Percentiles rank a stretch among this genome's conserved stretches.
Evolutionary conservation across 1,140 invertebrate genomes (phyloP).

Genomic region (Halyomorpha halys): DNA sequence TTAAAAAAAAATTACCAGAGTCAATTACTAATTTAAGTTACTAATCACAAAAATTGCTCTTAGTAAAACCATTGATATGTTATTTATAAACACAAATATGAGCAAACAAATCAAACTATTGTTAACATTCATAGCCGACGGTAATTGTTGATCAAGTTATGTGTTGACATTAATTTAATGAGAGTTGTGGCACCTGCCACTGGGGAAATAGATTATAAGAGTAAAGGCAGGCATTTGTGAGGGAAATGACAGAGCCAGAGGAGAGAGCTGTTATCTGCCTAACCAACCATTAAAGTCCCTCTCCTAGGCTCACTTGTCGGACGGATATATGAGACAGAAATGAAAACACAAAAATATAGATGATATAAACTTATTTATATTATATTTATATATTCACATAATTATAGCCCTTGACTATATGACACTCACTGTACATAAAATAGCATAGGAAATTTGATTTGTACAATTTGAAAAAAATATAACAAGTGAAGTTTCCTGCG

Average conservation of each 20-base stretch:
- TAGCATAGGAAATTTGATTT: slow-evolving; percentile 28
- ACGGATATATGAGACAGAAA: not conserved
- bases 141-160: too few species aligned
- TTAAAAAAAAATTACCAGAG: too few species aligned
- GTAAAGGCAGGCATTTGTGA: not conserved
- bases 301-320: too few species aligned
- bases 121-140: too few species aligned
- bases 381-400: slow-evolving; percentile 29
- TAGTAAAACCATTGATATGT: too few species aligned
- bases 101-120: too few species aligned
- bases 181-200: not conserved
- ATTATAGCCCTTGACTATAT: slow-evolving; percentile 30
- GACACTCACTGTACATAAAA: slow-evolving; percentile 30
- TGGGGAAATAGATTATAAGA: not conserved
- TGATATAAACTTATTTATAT: slow-evolving; percentile 29
- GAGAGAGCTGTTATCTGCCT: slow-evolving; percentile 34
- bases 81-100: too few species aligned
- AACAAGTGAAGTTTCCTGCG: slow-evolving; percentile 17
- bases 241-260: slow-evolving; percentile 52
- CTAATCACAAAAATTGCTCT: too few species aligned
- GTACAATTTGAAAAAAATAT: slow-evolving; percentile 26
- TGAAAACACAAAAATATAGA: slow-evolving; percentile 23
- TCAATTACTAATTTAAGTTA: too few species aligned
- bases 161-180: too few species aligned
- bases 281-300: slow-evolving; percentile 13